Evolutionary conservation across 2,113 vertebrate species (phyloP), one percentile per base, ranked within the genome.

Genomic region (Hiodon tergisus): DNA sequence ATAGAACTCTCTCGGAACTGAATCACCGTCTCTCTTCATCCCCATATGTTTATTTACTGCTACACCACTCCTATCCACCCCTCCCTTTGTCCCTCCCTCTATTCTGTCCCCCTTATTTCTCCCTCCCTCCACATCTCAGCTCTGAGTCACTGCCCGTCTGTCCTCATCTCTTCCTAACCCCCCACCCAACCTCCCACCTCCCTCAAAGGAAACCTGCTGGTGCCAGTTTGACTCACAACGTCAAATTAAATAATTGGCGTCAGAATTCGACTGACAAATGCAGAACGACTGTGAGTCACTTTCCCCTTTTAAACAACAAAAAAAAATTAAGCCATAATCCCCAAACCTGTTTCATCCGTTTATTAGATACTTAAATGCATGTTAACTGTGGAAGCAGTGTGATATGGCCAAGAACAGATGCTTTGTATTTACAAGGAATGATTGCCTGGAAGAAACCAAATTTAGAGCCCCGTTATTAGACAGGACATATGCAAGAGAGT

Each of bases 61-160:
- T 6, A 16, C 54, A 52, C 48, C 58, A 51, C 58, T 55, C 50
- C 63, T 65, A 66, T 72, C 59, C 72, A 4, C 72, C 59, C 77
- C 16, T 66, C 54, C 46, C 48, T 68, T 11, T 60, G 52, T 77
- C 16, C 48, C 62, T 73, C 69, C 51, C 46, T 55, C 66, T 74
- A 52, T 31, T 11, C 46, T 51, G 62, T 76, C 47, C 57, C 51
- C 47, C 54, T n/a, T 61, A 71, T 61, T 66, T 46, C 17, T 67
- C 52, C n/a, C 50, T 59, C 6, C 67, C 51, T 60, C 61, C 59
- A 31, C 31, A 31, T 31, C 47, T 11, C 62, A 66, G 14, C 60
- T 69, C 63, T 80, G 67, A 74, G 71, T 82, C 74, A 80, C 73
- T 52, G 3, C 55, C 31, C 16, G 47, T 80, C 50, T 61, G 46